Percentiles rank a stretch among this genome's conserved stretches.
phyloP scores from a whole-genome alignment of 2,888 invertebrate genomes.

The Asteroscopus sphinx region DNA sequence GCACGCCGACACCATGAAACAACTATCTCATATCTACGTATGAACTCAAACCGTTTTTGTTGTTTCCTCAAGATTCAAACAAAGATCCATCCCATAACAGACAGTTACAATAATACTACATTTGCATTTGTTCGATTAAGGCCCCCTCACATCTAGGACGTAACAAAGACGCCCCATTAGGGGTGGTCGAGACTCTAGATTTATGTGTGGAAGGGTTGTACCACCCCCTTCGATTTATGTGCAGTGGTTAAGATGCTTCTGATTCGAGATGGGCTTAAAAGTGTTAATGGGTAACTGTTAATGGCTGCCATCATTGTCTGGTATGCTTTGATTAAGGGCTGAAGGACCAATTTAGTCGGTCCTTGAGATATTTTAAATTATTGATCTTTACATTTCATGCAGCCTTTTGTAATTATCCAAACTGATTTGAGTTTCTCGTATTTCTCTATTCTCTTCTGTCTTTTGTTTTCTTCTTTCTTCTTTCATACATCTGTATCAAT shows the following conservation, averaged over 20 bases:
- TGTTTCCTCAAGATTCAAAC: conserved; percentile 25
- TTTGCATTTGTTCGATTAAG: conserved; percentile 70
- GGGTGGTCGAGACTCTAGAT: conserved; percentile 70
- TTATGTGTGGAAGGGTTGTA: conserved; percentile 72
- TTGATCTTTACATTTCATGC: too few species aligned
- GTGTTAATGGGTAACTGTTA: conserved; percentile 52
- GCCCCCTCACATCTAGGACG: conserved; percentile 61
- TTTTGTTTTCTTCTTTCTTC: too few species aligned
- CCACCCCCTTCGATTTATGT: conserved; percentile 64
- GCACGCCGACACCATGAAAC: too few species aligned
- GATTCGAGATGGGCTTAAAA: conserved; percentile 52
- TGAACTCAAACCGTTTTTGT: conserved; percentile 4
- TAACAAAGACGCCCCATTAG: conserved; percentile 75
- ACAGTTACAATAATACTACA: conserved; percentile 65
- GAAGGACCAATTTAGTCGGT: neutral
- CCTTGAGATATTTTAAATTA: too few species aligned
- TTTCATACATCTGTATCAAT: too few species aligned
- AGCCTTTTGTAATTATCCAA: too few species aligned
- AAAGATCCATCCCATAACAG: conserved; percentile 40
- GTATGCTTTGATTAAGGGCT: conserved; percentile 4
- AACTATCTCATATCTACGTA: too few species aligned
- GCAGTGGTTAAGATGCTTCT: conserved; percentile 51
- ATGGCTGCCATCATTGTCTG: conserved; percentile 14
- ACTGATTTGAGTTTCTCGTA: too few species aligned
- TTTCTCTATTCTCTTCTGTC: too few species aligned